phyloP scores from a whole-genome alignment of 2,888 invertebrate species.

The Oscheius myriophilus region DNA sequence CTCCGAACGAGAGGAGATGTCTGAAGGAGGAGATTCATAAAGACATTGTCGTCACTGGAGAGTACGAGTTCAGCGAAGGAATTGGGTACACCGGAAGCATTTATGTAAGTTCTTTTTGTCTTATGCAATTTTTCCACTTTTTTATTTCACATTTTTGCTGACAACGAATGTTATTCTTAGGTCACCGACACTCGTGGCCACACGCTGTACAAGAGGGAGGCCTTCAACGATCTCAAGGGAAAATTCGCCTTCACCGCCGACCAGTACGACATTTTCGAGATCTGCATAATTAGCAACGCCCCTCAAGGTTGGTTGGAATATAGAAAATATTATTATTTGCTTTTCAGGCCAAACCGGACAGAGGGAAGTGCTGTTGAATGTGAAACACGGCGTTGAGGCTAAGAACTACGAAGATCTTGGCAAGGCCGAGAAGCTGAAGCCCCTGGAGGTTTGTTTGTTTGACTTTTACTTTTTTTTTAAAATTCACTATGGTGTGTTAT shows the following conservation, averaged over 20 bases:
- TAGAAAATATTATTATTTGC: not conserved
- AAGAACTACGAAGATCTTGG: conserved; percentile 97
- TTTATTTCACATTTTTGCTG: too few species aligned
- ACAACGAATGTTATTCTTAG: too few species aligned
- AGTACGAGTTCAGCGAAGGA: conserved; percentile 89
- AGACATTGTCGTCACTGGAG: conserved; percentile 92
- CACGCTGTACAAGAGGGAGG: conserved; percentile 87
- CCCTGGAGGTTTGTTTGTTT: conserved; percentile 80
- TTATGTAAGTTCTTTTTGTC: conserved; percentile 76
- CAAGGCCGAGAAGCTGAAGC: conserved; percentile 96
- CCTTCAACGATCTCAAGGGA: conserved; percentile 79
- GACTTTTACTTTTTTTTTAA: conserved; percentile 2
- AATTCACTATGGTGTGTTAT: too few species aligned
- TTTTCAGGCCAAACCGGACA: conserved; percentile 10
- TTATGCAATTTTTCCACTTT: too few species aligned
- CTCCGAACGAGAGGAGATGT: conserved; percentile 91
- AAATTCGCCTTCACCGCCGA: conserved; percentile 98
- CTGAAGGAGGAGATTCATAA: conserved; percentile 95
- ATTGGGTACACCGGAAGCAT: conserved; percentile 79
- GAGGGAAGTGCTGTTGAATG: conserved; percentile 86
- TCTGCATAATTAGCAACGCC: conserved; percentile 81
- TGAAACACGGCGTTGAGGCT: conserved; percentile 95
- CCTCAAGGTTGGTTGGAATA: conserved; percentile 46
- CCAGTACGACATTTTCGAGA: conserved; percentile 93
- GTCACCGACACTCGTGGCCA: conserved; percentile 93